phyloP scores from a whole-genome alignment of 2,888 invertebrate genomes.

The Tipula vernalis region DNA sequence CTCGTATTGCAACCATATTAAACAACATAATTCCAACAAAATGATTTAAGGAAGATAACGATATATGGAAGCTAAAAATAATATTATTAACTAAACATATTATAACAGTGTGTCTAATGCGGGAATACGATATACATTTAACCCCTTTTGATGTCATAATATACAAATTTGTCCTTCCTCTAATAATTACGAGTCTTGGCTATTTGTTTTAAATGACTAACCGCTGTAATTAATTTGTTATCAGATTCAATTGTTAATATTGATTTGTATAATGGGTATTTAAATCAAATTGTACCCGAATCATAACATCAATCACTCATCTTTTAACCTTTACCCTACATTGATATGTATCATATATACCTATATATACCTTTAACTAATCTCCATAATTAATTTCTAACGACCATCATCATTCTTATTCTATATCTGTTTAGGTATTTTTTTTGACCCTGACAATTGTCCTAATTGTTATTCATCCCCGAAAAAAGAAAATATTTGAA shows the following conservation, averaged over 20 bases:
- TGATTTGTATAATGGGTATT: neutral
- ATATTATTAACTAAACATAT: neutral
- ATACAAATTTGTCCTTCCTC: neutral
- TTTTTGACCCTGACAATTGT: neutral
- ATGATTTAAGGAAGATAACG: neutral
- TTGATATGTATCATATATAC: neutral
- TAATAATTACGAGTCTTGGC: neutral
- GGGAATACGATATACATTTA: neutral
- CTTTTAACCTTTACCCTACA: neutral
- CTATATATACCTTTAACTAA: neutral
- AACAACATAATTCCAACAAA: neutral
- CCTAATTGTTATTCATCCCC: neutral
- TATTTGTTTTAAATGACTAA: neutral
- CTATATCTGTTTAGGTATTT: neutral
- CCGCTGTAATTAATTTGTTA: neutral
- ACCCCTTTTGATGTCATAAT: neutral
- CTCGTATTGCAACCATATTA: neutral
- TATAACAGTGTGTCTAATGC: neutral
- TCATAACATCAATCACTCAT: neutral
- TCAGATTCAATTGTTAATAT: neutral
- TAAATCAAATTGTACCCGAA: neutral
- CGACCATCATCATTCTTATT: neutral
- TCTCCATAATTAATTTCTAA: neutral
- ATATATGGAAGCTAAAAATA: neutral
- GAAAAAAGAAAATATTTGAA: neutral